A percentile compares a stretch with the other conserved stretches of the same genome.
phyloP scores from a whole-genome alignment of 2,888 invertebrate species.

The Junonia oenone region DNA sequence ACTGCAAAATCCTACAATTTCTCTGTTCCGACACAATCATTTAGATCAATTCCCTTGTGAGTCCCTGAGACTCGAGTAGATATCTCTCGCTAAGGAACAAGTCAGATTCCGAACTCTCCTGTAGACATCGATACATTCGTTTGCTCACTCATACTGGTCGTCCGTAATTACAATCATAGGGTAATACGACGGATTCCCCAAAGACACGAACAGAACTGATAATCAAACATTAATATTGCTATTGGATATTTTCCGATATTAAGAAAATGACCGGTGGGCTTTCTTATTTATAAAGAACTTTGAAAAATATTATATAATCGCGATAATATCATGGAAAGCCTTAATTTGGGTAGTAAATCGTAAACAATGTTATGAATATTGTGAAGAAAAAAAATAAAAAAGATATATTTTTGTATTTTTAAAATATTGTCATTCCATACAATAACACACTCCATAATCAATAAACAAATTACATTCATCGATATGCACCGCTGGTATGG shows the following conservation, averaged over 20 bases:
- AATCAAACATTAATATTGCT: conserved; percentile 13
- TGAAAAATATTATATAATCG: neutral
- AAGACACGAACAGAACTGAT: conserved; percentile 25
- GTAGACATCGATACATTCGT: conserved; percentile 41
- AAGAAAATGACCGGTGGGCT: neutral
- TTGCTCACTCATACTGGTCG: conserved; percentile 32
- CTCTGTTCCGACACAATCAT: conserved; percentile 24
- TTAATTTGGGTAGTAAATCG: neutral
- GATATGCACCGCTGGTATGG: conserved; percentile 80
- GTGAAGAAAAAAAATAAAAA: neutral
- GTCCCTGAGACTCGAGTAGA: conserved; percentile 33
- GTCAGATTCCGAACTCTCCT: conserved; percentile 49
- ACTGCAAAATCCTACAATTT: conserved; percentile 15
- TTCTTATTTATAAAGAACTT: neutral
- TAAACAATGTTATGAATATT: no score
- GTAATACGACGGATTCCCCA: conserved; percentile 47
- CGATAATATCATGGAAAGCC: neutral
- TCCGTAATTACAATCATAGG: conserved; percentile 56
- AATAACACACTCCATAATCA: conserved; percentile 44
- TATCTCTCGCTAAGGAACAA: conserved; percentile 33
- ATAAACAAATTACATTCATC: conserved; percentile 46
- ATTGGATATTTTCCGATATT: conserved; percentile 6
- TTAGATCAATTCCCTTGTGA: conserved; percentile 20
- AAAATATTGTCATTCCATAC: conserved; percentile 22
- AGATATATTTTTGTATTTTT: neutral